Evolutionary conservation across 2,113 vertebrate genomes (phyloP).

Genomic region (Zosterops japonicus): DNA sequence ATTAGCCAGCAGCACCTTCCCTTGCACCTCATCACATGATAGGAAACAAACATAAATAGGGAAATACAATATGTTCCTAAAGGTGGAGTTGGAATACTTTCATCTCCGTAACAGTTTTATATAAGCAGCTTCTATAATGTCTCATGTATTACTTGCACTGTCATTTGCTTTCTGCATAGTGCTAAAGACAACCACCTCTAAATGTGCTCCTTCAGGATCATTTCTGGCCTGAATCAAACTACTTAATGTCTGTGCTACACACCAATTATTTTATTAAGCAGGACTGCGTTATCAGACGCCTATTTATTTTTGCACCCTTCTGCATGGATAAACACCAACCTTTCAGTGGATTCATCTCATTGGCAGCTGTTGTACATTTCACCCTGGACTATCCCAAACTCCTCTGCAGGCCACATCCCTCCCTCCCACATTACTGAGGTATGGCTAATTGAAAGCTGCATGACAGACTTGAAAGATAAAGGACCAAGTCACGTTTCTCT

Average conservation of each 20-base stretch:
- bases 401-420: neutral
- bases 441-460: neutral
- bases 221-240: neutral
- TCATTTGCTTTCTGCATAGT: neutral
- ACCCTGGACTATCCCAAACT: neutral
- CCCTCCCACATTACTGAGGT: neutral
- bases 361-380: neutral
- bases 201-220: neutral
- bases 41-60: slow-evolving; percentile 58
- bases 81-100: slow-evolving; percentile 1
- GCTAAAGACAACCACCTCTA: neutral
- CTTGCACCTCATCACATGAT: slow-evolving; percentile 36
- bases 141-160: neutral
- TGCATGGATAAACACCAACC: neutral
- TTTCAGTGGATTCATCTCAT: neutral
- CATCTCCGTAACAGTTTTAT: neutral
- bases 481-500: neutral
- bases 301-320: neutral
- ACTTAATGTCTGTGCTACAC: neutral
- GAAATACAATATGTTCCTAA: slow-evolving; percentile 57
- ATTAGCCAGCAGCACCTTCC: slow-evolving; percentile 52
- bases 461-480: neutral
- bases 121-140: neutral
- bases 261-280: neutral
- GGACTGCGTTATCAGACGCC: neutral